Conservation (phyloP, 2,888 invertebrate genomes). For the Endomychus coccineus region DNA sequence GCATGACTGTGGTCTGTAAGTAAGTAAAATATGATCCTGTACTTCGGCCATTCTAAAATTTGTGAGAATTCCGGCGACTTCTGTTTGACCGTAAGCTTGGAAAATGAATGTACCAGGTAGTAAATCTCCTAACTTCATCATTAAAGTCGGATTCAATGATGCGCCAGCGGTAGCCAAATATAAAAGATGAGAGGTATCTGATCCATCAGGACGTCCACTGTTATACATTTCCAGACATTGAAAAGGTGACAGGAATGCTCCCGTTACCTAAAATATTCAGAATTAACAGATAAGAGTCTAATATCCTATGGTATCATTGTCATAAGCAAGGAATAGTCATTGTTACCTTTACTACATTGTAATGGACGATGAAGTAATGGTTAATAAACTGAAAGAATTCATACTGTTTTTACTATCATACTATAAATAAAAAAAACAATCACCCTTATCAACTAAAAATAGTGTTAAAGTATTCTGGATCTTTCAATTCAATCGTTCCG, state of each 20-base stretch:
- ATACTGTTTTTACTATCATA: no score
- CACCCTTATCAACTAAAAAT: no score
- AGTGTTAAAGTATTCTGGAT: no score
- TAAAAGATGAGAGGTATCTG: slow-evolving; percentile 33
- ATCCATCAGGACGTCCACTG: slow-evolving; percentile 32
- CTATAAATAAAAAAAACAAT: no score
- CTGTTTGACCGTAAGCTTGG: slow-evolving; percentile 37
- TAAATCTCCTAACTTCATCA: slow-evolving; percentile 31
- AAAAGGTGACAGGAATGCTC: slow-evolving; percentile 28
- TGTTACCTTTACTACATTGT: no score
- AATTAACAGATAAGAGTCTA: slow-evolving; percentile 4
- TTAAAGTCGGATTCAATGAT: slow-evolving; percentile 26
- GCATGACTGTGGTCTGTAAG: slow-evolving; percentile 31
- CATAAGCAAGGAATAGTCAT: background rate
- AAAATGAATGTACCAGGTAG: slow-evolving; percentile 35
- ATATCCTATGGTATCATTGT: background rate
- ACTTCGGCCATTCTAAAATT: slow-evolving; percentile 28
- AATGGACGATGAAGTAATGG: no score
- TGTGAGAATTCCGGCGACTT: slow-evolving; percentile 32
- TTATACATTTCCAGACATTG: slow-evolving; percentile 30
- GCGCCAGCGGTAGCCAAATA: slow-evolving; percentile 32
- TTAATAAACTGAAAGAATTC: no score
- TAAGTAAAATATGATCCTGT: slow-evolving; percentile 27
- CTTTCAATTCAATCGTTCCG: no score
- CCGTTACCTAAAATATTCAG: slow-evolving; percentile 25